phyloP scores from a whole-genome alignment of 2,113 vertebrate species.

The Athene noctua region DNA sequence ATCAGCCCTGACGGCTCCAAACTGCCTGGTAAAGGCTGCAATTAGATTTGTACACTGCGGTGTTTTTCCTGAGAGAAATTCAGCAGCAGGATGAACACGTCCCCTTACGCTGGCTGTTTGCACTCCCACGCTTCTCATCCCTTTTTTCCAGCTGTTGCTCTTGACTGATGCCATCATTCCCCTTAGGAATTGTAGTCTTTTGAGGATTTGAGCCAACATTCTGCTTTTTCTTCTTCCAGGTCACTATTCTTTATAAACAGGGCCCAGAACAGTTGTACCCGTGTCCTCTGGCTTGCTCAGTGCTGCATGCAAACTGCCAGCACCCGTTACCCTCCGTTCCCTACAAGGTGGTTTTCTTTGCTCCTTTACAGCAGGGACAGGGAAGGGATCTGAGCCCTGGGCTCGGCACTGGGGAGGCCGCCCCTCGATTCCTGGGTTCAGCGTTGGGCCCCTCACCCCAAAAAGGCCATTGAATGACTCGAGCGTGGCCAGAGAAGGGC shows the following conservation, averaged over 20 bases:
- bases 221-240: background rate
- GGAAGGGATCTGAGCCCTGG: no score
- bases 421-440: no score
- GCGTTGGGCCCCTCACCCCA: no score
- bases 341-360: background rate
- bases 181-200: background rate
- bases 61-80: background rate
- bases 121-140: background rate
- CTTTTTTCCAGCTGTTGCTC: background rate
- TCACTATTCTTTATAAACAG: background rate
- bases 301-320: background rate
- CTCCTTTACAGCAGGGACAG: background rate
- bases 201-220: background rate
- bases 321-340: rapidly evolving
- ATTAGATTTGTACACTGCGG: background rate
- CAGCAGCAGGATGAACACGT: background rate
- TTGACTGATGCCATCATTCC: background rate
- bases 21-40: background rate
- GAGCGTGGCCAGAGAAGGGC: no score
- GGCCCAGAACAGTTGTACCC: background rate
- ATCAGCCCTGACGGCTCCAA: background rate
- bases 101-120: background rate
- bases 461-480: no score
- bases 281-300: background rate
- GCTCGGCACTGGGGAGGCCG: no score